Evolutionary conservation across 2,113 vertebrate species (phyloP), one percentile per base, ranked within the genome.

Genomic region (Castor canadensis): DNA sequence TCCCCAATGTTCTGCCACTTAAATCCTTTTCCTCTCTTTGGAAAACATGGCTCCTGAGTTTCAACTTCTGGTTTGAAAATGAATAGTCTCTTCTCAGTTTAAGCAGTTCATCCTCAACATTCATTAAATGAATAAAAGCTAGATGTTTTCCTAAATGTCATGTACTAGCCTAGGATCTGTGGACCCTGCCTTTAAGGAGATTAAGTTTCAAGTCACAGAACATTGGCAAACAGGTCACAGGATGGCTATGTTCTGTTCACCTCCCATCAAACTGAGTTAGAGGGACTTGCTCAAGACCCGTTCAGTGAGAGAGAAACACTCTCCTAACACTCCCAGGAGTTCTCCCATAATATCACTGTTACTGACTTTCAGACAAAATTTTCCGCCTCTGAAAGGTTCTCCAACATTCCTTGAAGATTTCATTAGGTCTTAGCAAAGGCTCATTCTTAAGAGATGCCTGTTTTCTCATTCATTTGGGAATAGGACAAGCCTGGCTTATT

Each of bases 381-480:
- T 75, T 84, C 3, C 47, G 77, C 35, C 30, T 32, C 40, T 54
- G 54, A 54, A 95, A 87, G 16, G 6, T 87, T 96, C 43, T 88
- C 47, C 43, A 93, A 22, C 40, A 88, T 91, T 91, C 72, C 38
- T 69, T 73, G 77, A 67, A 88, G 49, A 20, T 16, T 71, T 94
- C 69, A 13, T 26, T 85, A 67, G n/a, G 69, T 11, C 24, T 83
- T 83, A 69, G 35, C 13, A 77, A 95, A 89, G 47, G 56, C 13
- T 79, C n/a, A 49, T 15, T 88, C 62, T 89, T 79, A 84, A 96
- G 90, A 77, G 43, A 6, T 89, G 43, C 35, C 47, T 72, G 35
- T 49, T 88, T 93, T 88, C 62, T 86, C 56, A 66, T 87, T 89
- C 83, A 71, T 93, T 96, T 96, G 77, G 47, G 45, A 73, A 72